Evolutionary conservation across 2,113 vertebrate genomes (phyloP).

Genomic region (Cichladusa arquata): DNA sequence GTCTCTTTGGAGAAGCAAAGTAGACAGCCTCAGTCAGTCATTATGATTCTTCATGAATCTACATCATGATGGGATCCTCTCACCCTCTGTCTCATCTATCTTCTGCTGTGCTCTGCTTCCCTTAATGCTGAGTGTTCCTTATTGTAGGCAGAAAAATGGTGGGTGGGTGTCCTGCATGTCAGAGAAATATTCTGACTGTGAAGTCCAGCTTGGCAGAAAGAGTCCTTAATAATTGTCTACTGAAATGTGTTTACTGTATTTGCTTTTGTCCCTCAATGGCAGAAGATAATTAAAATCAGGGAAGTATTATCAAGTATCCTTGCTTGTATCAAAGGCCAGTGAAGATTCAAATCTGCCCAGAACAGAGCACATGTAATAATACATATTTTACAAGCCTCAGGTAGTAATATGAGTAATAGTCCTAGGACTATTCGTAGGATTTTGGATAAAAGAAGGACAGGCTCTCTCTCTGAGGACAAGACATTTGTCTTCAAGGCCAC

Average conservation of each 20-base stretch:
- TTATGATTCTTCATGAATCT: neutral
- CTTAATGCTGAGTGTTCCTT: neutral
- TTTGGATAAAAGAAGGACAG: neutral
- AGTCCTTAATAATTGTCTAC: neutral
- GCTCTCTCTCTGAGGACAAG: neutral
- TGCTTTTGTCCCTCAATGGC: neutral
- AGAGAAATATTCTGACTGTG: neutral
- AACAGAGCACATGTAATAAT: neutral
- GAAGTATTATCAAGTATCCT: neutral
- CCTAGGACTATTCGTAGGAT: neutral
- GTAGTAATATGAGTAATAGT: neutral
- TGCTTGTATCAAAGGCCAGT: neutral
- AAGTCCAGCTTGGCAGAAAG: neutral
- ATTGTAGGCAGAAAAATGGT: neutral
- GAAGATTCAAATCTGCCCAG: neutral
- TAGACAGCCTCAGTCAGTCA: neutral
- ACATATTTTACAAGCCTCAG: neutral
- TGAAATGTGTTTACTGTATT: neutral
- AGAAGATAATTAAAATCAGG: neutral
- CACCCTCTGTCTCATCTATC: neutral
- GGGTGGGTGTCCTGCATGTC: neutral
- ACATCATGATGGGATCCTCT: neutral
- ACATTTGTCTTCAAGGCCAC: neutral
- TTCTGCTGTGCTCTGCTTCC: neutral
- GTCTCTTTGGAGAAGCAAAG: neutral